phyloP scores from a whole-genome alignment of 2,888 invertebrate species.

The Sicus ferrugineus region DNA sequence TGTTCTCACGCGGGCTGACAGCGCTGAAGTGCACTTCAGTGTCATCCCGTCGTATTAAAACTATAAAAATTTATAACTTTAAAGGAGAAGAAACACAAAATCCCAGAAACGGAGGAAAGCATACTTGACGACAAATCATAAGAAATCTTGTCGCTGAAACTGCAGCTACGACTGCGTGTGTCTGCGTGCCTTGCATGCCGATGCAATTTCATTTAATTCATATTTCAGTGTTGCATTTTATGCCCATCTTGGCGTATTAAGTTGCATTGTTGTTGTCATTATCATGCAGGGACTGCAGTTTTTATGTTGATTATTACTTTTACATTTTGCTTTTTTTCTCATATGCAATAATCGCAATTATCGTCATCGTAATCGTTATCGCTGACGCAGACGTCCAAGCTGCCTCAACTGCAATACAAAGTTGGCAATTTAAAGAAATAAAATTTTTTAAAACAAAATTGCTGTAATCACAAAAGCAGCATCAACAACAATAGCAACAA shows the following conservation, averaged over 20 bases:
- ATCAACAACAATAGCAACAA: conserved; percentile 5
- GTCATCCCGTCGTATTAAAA: conserved; percentile 20
- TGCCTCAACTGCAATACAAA: background rate
- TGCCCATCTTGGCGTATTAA: background rate
- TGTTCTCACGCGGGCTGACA: conserved; percentile 19
- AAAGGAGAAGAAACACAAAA: background rate
- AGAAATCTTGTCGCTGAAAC: conserved; percentile 10
- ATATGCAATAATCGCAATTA: background rate
- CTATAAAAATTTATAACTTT: conserved; percentile 4
- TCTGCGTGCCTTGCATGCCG: conserved; percentile 6
- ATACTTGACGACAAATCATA: conserved; percentile 16
- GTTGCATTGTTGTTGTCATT: background rate
- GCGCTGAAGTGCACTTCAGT: conserved; percentile 7
- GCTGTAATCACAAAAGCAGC: conserved; percentile 12
- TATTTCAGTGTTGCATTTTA: conserved; percentile 20
- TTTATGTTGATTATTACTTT: background rate
- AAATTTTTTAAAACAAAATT: conserved; percentile 20
- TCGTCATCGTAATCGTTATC: background rate
- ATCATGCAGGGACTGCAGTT: background rate
- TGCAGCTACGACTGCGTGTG: background rate
- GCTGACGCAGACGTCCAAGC: background rate
- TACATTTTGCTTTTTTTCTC: background rate
- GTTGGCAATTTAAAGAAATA: conserved; percentile 27
- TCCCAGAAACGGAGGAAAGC: background rate
- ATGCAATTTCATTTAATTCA: conserved; percentile 31